Percentiles rank a stretch among this genome's conserved stretches.
Evolutionary conservation across 1,140 invertebrate species (phyloP).

Genomic region (Drosophila pseudoananassae): DNA sequence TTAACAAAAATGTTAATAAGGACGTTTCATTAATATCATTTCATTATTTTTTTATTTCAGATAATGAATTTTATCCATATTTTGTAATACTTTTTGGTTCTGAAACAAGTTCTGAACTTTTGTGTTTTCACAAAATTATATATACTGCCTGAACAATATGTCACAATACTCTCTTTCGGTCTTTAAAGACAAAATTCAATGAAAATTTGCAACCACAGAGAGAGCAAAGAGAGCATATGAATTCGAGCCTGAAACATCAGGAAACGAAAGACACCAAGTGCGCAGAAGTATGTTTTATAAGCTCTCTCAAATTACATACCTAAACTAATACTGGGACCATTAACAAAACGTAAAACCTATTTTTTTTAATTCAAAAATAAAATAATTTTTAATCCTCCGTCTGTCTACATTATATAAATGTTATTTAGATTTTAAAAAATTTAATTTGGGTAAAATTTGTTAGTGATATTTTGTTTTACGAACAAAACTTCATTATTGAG

Average conservation of each 20-base stretch:
- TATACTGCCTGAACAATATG: conserved; percentile 65
- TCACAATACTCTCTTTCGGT: conserved; percentile 63
- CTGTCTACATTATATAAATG: no score
- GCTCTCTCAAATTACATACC: not conserved
- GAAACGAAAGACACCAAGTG: conserved; percentile 19
- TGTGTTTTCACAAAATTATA: conserved; percentile 53
- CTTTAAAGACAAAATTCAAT: conserved; percentile 58
- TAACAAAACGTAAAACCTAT: no score
- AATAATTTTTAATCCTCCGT: no score
- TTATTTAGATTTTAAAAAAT: no score
- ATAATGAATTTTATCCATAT: not conserved
- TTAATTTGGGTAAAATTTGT: no score
- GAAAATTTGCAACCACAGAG: conserved; percentile 4
- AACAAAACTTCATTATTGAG: no score
- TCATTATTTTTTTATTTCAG: not conserved
- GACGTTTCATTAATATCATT: not conserved
- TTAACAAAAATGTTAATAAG: not conserved
- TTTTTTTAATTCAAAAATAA: no score
- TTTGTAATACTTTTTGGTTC: conserved; percentile 3
- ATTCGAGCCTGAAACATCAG: not conserved
- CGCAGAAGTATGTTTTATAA: conserved; percentile 13
- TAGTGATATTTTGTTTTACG: no score
- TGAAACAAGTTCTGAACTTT: conserved; percentile 13
- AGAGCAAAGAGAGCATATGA: conserved; percentile 9
- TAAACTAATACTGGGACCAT: not conserved